Conservation (phyloP, 1,140 invertebrate genomes). For the Uloborus diversus region DNA sequence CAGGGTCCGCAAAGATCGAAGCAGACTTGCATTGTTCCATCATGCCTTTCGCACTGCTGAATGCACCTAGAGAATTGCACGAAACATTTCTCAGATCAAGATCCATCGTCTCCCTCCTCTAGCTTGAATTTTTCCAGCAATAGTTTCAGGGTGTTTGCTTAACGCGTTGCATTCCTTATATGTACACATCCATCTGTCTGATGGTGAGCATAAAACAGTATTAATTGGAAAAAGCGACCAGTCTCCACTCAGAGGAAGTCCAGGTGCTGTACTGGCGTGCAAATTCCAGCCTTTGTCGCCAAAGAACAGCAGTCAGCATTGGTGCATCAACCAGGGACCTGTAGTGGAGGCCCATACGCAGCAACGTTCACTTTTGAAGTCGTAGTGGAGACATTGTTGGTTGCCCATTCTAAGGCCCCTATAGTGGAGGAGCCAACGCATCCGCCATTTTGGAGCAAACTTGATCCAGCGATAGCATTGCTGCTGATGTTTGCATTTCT, state of each 20-base stretch:
- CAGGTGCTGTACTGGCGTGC: slow-evolving; percentile 1
- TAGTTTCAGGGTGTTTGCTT: background rate
- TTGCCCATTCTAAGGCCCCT: no score
- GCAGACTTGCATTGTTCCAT: background rate
- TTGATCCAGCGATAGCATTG: no score
- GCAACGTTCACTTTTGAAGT: slow-evolving; percentile 3
- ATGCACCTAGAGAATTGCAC: slow-evolving; percentile 11
- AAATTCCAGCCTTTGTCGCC: slow-evolving; percentile 7
- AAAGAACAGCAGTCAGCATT: background rate
- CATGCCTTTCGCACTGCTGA: background rate
- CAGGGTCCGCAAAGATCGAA: slow-evolving; percentile 1
- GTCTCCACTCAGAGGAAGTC: no score
- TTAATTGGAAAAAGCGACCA: background rate
- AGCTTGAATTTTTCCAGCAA: background rate
- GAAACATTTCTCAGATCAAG: background rate
- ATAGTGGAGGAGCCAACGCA: no score
- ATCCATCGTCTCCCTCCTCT: background rate
- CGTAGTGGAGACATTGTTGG: background rate
- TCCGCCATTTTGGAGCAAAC: no score
- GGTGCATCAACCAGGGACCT: background rate
- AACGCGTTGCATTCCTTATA: background rate
- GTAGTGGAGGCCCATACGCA: background rate
- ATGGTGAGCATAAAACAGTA: background rate
- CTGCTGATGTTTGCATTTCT: no score
- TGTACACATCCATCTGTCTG: background rate